These are phyloP conservation scores for Trypoxylon attenuatum DNA, from an alignment of 2,888 invertebrate genomes.

Conservation along the genomic window DNA sequence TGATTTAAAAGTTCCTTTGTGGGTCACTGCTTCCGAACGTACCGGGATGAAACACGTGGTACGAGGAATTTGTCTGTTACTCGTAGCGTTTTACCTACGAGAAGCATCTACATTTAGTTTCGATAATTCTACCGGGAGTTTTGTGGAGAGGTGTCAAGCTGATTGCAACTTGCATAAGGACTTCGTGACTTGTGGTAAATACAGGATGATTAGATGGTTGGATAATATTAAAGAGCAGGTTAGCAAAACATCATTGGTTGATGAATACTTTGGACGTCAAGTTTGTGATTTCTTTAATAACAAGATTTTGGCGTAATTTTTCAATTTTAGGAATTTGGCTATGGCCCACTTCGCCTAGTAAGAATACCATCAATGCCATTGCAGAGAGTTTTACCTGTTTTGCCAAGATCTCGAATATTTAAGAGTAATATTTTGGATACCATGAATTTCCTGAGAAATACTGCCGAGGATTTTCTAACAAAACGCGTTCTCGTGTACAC, in stretches of 20 bases:
- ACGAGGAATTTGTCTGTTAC: constrained; percentile 10
- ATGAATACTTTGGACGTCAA: no score
- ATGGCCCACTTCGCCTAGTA: constrained; percentile 68
- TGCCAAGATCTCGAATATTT: constrained; percentile 56
- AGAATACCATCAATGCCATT: constrained; percentile 62
- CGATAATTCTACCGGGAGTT: constrained; percentile 54
- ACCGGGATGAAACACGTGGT: background rate
- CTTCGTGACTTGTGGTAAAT: constrained; percentile 67
- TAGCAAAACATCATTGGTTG: background rate
- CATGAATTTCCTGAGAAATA: constrained; percentile 64
- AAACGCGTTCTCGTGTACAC: constrained; percentile 70
- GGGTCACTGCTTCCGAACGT: background rate
- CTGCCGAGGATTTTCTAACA: constrained; percentile 67
- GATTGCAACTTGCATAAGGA: constrained; percentile 65
- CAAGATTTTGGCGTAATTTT: background rate
- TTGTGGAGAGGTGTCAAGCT: constrained; percentile 64
- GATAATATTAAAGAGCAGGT: constrained; percentile 68
- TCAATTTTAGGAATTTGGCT: constrained; percentile 64
- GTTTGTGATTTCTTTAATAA: background rate
- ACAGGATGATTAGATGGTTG: constrained; percentile 67
- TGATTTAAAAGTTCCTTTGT: no score
- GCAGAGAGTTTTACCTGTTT: constrained; percentile 60
- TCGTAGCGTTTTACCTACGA: constrained; percentile 9
- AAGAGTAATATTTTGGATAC: constrained; percentile 60
- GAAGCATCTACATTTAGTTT: background rate